These are phyloP conservation scores for Allygus modestus DNA, from an alignment of 2,888 invertebrate genomes.

Conservation along the genomic window DNA sequence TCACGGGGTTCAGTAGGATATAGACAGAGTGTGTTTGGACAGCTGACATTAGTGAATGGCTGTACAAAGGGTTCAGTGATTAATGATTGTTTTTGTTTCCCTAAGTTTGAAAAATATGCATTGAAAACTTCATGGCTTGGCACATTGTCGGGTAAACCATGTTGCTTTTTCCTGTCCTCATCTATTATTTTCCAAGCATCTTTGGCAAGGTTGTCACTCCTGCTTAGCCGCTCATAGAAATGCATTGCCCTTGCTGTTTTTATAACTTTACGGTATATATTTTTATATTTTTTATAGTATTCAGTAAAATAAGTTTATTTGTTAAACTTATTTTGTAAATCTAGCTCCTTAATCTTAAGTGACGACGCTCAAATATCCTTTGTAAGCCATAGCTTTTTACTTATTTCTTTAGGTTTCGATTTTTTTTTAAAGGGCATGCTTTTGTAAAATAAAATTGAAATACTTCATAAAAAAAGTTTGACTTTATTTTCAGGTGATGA, in stretches of 20 bases:
- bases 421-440: constrained; percentile 1
- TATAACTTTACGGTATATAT: constrained; percentile 6
- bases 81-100: background rate
- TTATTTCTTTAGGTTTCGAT: background rate
- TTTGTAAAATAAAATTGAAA: background rate
- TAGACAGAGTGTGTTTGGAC: background rate
- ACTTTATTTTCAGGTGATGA: background rate
- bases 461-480: background rate
- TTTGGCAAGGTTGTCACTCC: background rate
- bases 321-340: constrained; percentile 27
- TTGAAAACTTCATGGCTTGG: background rate
- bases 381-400: constrained; percentile 19
- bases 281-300: constrained; percentile 19
- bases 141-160: background rate
- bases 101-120: background rate
- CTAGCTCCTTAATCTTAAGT: constrained; percentile 2
- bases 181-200: constrained; percentile 38
- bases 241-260: background rate
- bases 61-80: constrained; percentile 35
- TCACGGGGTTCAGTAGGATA: background rate
- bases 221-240: background rate
- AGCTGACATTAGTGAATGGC: no score
- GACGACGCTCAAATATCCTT: constrained; percentile 1
- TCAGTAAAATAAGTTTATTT: background rate
- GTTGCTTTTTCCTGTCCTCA: background rate